Evolutionary conservation across 2,113 vertebrate genomes (phyloP).

Genomic region (Pterocles burchelli): DNA sequence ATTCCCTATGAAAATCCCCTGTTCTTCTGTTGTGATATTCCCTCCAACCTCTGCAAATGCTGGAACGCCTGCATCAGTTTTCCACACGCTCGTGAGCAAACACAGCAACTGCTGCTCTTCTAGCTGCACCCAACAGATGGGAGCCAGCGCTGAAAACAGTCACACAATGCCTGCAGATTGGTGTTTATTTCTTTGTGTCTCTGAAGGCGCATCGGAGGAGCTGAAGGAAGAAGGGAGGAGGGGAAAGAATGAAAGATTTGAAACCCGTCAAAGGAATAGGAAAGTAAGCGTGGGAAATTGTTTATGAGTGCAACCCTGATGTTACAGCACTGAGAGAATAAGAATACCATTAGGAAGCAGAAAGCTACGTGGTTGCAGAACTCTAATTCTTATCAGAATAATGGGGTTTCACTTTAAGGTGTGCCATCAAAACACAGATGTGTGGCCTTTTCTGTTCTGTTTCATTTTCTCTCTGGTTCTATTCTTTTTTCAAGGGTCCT

Average conservation of each 20-base stretch:
- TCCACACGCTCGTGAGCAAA: neutral
- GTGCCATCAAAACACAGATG: neutral
- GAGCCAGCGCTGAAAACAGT: neutral
- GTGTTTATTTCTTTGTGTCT: neutral
- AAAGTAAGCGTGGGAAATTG: neutral
- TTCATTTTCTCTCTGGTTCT: neutral
- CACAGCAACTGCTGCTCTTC: neutral
- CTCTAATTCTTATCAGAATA: neutral
- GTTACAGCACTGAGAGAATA: neutral
- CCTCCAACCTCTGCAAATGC: neutral
- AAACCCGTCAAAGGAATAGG: neutral
- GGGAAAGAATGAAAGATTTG: neutral
- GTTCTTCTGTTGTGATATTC: neutral
- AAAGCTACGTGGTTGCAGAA: neutral
- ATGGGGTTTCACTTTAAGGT: neutral
- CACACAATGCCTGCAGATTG: neutral
- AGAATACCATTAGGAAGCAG: neutral
- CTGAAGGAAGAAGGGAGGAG: neutral
- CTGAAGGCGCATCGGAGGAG: neutral
- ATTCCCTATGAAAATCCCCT: neutral
- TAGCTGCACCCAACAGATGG: neutral
- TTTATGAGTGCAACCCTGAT: neutral
- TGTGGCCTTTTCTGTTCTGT: neutral
- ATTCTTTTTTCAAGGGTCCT: neutral
- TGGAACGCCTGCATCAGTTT: neutral